Evolutionary conservation across 2,113 vertebrate genomes (phyloP).

Genomic region (Hirundichthys speculiger): DNA sequence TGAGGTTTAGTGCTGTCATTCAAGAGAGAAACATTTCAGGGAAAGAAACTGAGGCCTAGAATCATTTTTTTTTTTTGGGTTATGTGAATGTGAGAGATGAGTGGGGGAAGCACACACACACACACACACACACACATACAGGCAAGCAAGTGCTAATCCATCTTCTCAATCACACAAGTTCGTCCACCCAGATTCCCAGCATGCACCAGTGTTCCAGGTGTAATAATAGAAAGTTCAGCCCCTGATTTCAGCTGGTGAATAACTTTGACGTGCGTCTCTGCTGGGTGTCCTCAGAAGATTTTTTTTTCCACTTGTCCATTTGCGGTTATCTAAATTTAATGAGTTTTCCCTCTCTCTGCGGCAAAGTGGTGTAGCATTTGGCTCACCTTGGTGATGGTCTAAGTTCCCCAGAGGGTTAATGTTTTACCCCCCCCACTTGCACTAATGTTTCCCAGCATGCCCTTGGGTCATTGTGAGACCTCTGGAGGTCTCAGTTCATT

Average conservation of each 20-base stretch:
- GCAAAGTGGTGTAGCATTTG: slow-evolving; percentile 34
- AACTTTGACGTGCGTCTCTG: slow-evolving; percentile 49
- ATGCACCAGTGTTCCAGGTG: slow-evolving; percentile 63
- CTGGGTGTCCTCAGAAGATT: slow-evolving; percentile 56
- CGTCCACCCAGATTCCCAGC: slow-evolving; percentile 14
- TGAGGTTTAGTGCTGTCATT: slow-evolving; percentile 5
- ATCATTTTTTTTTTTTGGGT: not conserved
- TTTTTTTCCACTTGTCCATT: slow-evolving; percentile 69
- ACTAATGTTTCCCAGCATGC: slow-evolving; percentile 5
- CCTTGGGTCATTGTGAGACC: slow-evolving; percentile 26
- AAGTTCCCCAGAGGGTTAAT: slow-evolving; percentile 41
- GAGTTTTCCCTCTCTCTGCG: slow-evolving; percentile 66
- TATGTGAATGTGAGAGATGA: slow-evolving; percentile 8
- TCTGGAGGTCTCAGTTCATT: slow-evolving; percentile 19
- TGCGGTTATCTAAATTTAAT: slow-evolving; percentile 71
- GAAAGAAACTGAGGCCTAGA: slow-evolving; percentile 12
- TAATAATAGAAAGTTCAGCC: slow-evolving; percentile 65
- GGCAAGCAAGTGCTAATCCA: slow-evolving; percentile 40
- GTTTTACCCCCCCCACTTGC: slow-evolving; percentile 15
- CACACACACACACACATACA: slow-evolving; percentile 14
- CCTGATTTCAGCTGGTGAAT: slow-evolving; percentile 47
- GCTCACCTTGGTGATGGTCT: slow-evolving; percentile 29
- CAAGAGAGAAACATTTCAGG: slow-evolving; percentile 9
- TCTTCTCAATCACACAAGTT: slow-evolving; percentile 10
- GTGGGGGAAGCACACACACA: slow-evolving; percentile 7